Evolutionary conservation across 2,113 vertebrate species (phyloP).

Genomic region (Phainopepla nitens): DNA sequence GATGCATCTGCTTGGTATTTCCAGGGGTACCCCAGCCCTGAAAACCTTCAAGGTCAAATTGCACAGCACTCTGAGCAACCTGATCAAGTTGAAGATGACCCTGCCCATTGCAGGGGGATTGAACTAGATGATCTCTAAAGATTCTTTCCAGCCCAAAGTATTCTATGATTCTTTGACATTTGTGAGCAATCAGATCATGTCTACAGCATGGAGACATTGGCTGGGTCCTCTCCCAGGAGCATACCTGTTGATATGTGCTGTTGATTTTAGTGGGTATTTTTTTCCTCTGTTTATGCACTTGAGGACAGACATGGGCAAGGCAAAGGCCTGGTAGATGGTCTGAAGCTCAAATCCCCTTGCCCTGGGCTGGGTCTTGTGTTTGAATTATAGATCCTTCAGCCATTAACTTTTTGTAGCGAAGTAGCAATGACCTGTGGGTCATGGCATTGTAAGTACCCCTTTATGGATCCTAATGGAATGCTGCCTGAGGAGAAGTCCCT

Average conservation of each 20-base stretch:
- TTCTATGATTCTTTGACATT: background rate
- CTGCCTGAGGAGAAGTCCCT: background rate
- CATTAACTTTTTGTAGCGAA: background rate
- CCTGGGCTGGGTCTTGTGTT: background rate
- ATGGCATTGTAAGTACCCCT: background rate
- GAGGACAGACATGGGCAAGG: background rate
- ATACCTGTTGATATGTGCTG: rapidly evolving
- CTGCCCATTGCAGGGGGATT: rapidly evolving
- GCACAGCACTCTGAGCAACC: background rate
- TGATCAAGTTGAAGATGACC: background rate
- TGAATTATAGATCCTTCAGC: background rate
- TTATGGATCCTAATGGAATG: background rate
- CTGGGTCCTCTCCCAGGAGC: background rate
- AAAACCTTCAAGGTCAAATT: background rate
- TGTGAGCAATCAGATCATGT: background rate
- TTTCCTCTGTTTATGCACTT: background rate
- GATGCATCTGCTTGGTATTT: background rate
- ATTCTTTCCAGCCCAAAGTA: background rate
- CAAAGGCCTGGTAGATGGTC: background rate
- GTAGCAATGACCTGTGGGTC: background rate
- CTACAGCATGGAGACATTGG: background rate
- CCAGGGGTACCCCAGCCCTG: background rate
- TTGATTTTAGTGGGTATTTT: background rate
- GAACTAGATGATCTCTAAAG: background rate
- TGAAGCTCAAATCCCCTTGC: background rate